Conservation (phyloP, 1,140 invertebrate species). For the Hirudo medicinalis region DNA sequence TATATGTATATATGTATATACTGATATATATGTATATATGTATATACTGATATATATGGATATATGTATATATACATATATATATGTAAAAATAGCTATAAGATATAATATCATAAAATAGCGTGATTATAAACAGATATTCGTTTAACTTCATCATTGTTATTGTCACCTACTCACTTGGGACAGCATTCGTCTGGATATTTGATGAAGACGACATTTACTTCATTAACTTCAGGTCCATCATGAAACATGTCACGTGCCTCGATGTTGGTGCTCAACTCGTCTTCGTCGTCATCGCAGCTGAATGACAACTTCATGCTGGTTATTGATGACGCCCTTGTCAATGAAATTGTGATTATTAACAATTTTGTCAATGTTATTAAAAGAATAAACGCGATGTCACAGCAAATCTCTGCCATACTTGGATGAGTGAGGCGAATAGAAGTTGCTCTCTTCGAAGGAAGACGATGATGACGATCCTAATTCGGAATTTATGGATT, state of each 20-base stretch:
- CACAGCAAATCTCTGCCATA: neutral
- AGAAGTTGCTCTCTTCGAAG: slow-evolving; percentile 9
- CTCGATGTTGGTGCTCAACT: neutral
- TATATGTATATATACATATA: too few species aligned
- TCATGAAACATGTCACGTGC: neutral
- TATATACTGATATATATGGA: too few species aligned
- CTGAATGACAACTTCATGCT: slow-evolving; percentile 1
- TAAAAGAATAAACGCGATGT: neutral
- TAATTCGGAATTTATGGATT: neutral
- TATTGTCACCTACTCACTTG: slow-evolving; percentile 1
- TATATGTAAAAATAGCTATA: too few species aligned
- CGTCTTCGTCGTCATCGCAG: slow-evolving; percentile 16
- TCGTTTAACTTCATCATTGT: neutral
- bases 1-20: too few species aligned
- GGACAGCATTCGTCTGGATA: slow-evolving; percentile 84
- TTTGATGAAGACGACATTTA: slow-evolving; percentile 33
- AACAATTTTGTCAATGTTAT: neutral
- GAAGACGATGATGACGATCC: slow-evolving; percentile 11
- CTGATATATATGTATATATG: too few species aligned
- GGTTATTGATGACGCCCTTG: neutral
- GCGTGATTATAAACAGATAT: neutral
- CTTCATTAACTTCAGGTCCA: slow-evolving; percentile 33
- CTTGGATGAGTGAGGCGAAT: slow-evolving; percentile 4
- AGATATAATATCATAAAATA: neutral
- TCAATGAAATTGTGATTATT: neutral